Evolutionary conservation across 2,888 invertebrate species (phyloP).

Genomic region (Ectemnius lituratus): DNA sequence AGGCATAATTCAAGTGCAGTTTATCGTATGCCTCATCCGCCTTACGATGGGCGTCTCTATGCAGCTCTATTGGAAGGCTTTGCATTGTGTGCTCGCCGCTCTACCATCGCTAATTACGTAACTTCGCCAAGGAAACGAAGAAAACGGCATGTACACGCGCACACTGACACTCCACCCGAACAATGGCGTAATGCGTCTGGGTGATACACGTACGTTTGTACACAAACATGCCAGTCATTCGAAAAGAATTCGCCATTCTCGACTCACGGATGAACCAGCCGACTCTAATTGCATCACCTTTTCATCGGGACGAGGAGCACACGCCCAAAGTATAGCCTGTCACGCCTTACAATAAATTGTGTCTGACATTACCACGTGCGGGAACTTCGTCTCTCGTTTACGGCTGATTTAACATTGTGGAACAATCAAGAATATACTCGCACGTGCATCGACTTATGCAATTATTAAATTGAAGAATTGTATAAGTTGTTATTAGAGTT

Average conservation of each 20-base stretch:
- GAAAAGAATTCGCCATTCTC: neutral
- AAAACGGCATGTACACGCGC: constrained; percentile 39
- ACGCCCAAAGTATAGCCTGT: no score
- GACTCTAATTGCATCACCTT: no score
- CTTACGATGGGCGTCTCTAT: constrained; percentile 29
- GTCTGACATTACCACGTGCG: no score
- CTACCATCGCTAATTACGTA: constrained; percentile 52
- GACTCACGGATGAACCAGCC: no score
- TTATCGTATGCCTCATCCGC: neutral
- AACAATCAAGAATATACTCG: no score
- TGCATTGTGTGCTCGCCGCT: constrained; percentile 32
- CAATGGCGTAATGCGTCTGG: constrained; percentile 46
- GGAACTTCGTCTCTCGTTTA: no score
- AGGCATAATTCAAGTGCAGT: neutral
- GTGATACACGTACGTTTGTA: constrained; percentile 25
- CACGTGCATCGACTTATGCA: no score
- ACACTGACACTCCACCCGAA: constrained; percentile 40
- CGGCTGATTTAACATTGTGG: no score
- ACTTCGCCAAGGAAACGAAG: constrained; percentile 53
- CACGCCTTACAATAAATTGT: no score
- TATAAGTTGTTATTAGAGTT: no score
- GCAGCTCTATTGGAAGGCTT: constrained; percentile 30
- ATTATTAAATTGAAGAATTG: no score
- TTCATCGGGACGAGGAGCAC: no score
- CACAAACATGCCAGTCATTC: constrained; percentile 30